Percentiles rank a stretch among this genome's conserved stretches.
Evolutionary conservation across 2,888 invertebrate species (phyloP).

Genomic region (Helicoverpa assulta): DNA sequence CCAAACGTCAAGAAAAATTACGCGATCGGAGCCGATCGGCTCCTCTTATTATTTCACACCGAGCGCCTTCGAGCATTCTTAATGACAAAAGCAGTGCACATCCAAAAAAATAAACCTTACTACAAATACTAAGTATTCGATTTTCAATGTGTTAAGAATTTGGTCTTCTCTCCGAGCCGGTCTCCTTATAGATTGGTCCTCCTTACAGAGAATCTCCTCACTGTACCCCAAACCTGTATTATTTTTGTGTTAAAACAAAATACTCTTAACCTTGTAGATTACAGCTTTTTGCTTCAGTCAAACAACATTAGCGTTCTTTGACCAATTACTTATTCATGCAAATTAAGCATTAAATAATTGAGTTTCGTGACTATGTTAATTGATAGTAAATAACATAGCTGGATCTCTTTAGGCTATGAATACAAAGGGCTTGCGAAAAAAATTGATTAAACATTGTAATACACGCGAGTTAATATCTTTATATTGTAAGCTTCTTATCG

Average conservation of each 20-base stretch:
- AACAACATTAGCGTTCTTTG: constrained; percentile 41
- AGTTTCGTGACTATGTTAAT: constrained; percentile 44
- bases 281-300: constrained; percentile 27
- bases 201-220: no score
- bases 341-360: constrained; percentile 45
- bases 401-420: constrained; percentile 6
- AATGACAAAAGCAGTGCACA: no score
- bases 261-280: constrained; percentile 39
- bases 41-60: no score
- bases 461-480: constrained; percentile 14
- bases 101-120: no score
- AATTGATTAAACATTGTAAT: constrained; percentile 21
- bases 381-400: constrained; percentile 38
- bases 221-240: neutral
- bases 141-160: no score
- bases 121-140: no score
- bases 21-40: no score
- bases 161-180: no score
- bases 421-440: constrained; percentile 48
- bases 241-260: constrained; percentile 17
- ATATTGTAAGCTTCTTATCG: constrained; percentile 22
- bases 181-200: no score
- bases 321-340: constrained; percentile 39
- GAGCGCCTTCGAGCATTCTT: no score
- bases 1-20: no score